Base-by-base conservation (phyloP, 2,888 invertebrate species). In the Xanthorhoe designata region DNA sequence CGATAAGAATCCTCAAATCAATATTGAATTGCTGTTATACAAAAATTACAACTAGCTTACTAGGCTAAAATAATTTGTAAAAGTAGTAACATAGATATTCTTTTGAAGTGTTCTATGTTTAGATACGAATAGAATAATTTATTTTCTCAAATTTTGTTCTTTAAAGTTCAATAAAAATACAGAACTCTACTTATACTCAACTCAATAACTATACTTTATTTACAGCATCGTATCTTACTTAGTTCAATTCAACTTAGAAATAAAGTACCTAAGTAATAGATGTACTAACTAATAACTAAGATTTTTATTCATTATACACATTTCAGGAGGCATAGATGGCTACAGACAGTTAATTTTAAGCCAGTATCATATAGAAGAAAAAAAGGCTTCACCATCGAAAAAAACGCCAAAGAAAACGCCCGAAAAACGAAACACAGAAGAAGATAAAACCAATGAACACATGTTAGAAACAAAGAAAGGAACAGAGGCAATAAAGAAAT, bases 361-460 rank as follows among this genome's bases (percentile, higher is more conserved):
- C 52, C 72, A 74, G 24, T 74, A 72, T 17, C 72, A 74, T 13
- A 72, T 74, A 45, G 64, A 70, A 5, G 71, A 74, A n/a, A 71
- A 54, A 7, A 47, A 57, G 18, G 18, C 15, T 2, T 61, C 42
- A 18, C 24, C 47, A 32, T 56, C 58, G 13, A 60, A 60, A 62
- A 60, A 50, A 18, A 52, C 59, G n/a, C 55, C 42, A 35, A 55
- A 47, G 35, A 57, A 49, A 32, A 24, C 32, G 32, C 32, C 53
- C 15, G 59, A 65, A 57, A 64, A 60, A 17, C 29, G 29, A 13
- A 54, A 61, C 4, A 38, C 35, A 3, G 47, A 54, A 49, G 58
- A 61, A 18, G 45, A 51, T 6, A 50, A 45, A 24, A 3, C n/a
- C 17, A 17, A 1, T 2, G 8, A 60, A n/a, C 74, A 74, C 50